phyloP scores from a whole-genome alignment of 2,797 vertebrate species.

The Salmo trutta region DNA sequence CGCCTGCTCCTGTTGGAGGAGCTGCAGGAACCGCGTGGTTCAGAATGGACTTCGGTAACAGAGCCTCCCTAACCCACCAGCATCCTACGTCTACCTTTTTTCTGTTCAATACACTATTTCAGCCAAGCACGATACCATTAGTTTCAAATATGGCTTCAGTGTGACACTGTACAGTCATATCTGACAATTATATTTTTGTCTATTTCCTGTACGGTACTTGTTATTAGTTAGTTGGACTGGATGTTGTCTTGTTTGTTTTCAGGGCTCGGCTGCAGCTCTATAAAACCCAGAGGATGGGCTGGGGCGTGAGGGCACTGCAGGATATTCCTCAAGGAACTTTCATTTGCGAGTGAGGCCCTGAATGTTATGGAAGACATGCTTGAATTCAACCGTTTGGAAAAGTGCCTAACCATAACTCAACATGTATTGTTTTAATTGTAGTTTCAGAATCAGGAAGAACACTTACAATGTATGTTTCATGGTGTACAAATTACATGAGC shows the following conservation, averaged over 20 bases:
- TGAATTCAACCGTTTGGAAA: neutral
- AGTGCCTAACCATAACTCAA: neutral
- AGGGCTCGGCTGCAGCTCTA: conserved; percentile 87
- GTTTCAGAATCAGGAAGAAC: neutral
- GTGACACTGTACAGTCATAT: neutral
- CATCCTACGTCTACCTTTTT: no score
- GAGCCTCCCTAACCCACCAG: neutral
- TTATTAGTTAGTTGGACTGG: neutral
- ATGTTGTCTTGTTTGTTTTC: conserved; percentile 16
- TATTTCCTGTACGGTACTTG: neutral
- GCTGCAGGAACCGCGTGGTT: conserved; percentile 91
- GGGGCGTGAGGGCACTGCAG: conserved; percentile 90
- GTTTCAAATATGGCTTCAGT: no score
- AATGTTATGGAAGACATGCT: conserved; percentile 6
- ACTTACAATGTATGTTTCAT: neutral
- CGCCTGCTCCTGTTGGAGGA: conserved; percentile 95
- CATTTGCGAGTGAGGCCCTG: conserved; percentile 90
- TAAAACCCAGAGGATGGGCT: conserved; percentile 89
- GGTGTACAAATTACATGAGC: neutral
- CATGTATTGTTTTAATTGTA: neutral
- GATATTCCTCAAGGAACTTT: conserved; percentile 92
- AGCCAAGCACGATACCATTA: no score
- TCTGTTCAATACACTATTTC: neutral
- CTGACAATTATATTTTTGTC: neutral
- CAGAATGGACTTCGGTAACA: conserved; percentile 91